A percentile compares a stretch with the other conserved stretches of the same genome.
phyloP scores from a whole-genome alignment of 2,113 vertebrate species.

The Bostrychus sinensis region DNA sequence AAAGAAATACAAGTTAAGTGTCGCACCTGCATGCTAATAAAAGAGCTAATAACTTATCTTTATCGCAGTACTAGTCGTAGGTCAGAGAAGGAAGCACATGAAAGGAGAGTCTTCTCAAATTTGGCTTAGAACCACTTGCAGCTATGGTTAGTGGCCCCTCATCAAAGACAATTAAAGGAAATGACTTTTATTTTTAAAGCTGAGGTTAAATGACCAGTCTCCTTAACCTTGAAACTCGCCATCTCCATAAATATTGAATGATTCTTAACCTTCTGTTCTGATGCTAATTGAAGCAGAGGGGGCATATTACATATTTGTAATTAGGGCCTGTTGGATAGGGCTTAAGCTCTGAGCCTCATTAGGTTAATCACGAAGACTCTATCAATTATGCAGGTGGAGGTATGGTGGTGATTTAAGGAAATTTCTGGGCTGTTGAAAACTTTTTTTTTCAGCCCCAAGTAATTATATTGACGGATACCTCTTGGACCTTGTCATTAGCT shows the following conservation, averaged over 20 bases:
- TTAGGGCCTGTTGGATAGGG: slow-evolving; percentile 68
- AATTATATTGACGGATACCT: slow-evolving; percentile 65
- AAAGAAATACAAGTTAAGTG: slow-evolving; percentile 11
- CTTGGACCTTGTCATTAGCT: slow-evolving; percentile 47
- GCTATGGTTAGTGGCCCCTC: slow-evolving; percentile 56
- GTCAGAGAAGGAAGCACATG: not conserved
- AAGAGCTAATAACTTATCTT: slow-evolving; percentile 12
- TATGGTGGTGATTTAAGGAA: slow-evolving; percentile 69
- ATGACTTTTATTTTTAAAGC: slow-evolving; percentile 68
- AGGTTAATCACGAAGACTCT: slow-evolving; percentile 68
- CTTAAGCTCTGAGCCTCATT: slow-evolving; percentile 73
- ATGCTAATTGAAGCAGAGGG: slow-evolving; percentile 68
- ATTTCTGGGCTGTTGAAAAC: slow-evolving; percentile 59
- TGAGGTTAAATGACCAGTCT: slow-evolving; percentile 75
- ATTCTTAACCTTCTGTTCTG: slow-evolving; percentile 77
- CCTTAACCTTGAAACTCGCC: slow-evolving; percentile 76
- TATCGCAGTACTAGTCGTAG: not conserved
- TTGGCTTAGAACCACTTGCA: slow-evolving; percentile 56
- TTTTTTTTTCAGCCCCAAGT: slow-evolving; percentile 54
- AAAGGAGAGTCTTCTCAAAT: slow-evolving; percentile 11
- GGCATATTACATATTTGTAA: slow-evolving; percentile 78
- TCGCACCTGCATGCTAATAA: not conserved
- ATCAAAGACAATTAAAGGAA: slow-evolving; percentile 69
- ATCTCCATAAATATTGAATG: slow-evolving; percentile 75
- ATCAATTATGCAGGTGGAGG: slow-evolving; percentile 78